Evolutionary conservation across 2,797 vertebrate species (phyloP).

Genomic region (Sitta carolinensis): DNA sequence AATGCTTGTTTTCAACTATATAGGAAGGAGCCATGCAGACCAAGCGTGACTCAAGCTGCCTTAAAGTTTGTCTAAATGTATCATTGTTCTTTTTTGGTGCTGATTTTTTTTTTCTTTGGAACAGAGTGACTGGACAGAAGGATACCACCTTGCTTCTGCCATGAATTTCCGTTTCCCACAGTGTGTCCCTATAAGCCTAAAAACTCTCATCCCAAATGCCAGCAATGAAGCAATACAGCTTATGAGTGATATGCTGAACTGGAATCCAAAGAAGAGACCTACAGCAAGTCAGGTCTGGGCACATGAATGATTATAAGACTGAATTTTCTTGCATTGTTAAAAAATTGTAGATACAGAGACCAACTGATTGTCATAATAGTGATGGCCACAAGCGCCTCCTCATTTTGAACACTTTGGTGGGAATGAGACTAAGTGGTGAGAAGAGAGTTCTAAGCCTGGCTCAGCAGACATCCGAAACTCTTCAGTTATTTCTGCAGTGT

Average conservation of each 20-base stretch:
- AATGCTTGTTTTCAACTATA: background rate
- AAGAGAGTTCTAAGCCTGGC: background rate
- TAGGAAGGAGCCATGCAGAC: background rate
- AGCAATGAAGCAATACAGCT: slow-evolving; percentile 90
- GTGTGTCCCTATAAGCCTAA: slow-evolving; percentile 92
- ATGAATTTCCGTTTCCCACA: slow-evolving; percentile 99
- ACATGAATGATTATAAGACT: background rate
- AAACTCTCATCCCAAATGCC: slow-evolving; percentile 96
- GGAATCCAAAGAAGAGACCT: slow-evolving; percentile 96
- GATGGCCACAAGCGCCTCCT: background rate
- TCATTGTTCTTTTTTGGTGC: background rate
- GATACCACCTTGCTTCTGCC: slow-evolving; percentile 89
- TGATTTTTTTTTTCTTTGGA: slow-evolving; percentile 8
- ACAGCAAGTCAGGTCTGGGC: slow-evolving; percentile 88
- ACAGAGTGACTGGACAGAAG: slow-evolving; percentile 94
- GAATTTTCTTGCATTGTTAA: background rate
- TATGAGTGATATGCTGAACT: slow-evolving; percentile 90
- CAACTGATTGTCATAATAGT: background rate
- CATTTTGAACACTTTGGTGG: background rate
- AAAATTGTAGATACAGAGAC: background rate
- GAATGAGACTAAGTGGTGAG: background rate
- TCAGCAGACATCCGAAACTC: background rate
- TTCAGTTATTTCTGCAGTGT: background rate
- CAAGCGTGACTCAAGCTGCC: background rate
- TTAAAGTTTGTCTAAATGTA: background rate